Evolutionary conservation across 2,888 invertebrate species (phyloP).

Genomic region (Hyppa rectilinea): DNA sequence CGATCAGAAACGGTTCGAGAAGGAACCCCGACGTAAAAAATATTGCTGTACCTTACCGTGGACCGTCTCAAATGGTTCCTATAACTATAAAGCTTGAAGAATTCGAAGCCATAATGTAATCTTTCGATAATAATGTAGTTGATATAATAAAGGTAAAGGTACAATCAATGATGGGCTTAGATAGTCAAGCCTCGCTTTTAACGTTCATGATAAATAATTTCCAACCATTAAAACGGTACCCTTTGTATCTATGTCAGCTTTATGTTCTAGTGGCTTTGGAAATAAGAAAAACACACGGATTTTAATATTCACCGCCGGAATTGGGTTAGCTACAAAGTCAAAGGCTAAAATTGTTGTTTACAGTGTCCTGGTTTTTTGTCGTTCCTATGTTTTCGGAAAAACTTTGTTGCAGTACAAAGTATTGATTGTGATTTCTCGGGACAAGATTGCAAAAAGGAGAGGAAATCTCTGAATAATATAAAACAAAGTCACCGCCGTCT

Average conservation of each 20-base stretch:
- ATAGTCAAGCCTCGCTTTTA: constrained; percentile 20
- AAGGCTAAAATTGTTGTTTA: constrained; percentile 52
- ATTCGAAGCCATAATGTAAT: constrained; percentile 33
- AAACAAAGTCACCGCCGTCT: too few relatives aligned
- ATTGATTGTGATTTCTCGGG: constrained; percentile 33
- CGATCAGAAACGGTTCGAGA: constrained; percentile 38
- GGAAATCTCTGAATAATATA: too few relatives aligned
- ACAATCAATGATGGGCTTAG: constrained; percentile 43
- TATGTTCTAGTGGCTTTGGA: constrained; percentile 9
- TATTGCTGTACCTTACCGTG: constrained; percentile 35
- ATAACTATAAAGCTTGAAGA: constrained; percentile 26
- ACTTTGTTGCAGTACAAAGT: constrained; percentile 27
- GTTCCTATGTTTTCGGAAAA: constrained; percentile 24
- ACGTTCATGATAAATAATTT: constrained; percentile 54
- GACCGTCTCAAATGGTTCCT: constrained; percentile 39
- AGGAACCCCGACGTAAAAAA: constrained; percentile 23
- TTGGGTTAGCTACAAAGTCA: constrained; percentile 52
- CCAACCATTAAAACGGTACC: constrained; percentile 55
- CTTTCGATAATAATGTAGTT: constrained; percentile 51
- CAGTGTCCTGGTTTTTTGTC: constrained; percentile 28
- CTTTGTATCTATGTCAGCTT: constrained; percentile 4
- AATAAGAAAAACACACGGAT: constrained; percentile 43
- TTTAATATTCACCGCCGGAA: constrained; percentile 50
- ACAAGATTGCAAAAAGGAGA: constrained; percentile 19
- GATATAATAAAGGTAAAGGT: constrained; percentile 49